phyloP scores from a whole-genome alignment of 1,140 invertebrate genomes.

The Heliconius congener region DNA sequence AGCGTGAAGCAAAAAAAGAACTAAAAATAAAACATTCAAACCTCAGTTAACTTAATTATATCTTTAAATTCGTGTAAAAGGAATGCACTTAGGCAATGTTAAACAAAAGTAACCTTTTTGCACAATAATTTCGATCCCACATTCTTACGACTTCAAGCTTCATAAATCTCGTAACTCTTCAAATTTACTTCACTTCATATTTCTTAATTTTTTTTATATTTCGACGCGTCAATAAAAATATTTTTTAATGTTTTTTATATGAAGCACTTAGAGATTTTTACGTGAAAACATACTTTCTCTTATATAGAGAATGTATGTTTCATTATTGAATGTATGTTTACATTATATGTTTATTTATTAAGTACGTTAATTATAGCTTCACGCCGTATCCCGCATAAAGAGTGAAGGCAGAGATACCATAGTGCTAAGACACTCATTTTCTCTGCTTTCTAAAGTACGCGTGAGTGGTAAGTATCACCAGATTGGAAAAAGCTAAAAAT shows the following conservation, averaged over 20 bases:
- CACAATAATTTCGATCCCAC: constrained; percentile 9
- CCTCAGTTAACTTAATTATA: no score
- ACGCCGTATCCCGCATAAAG: no score
- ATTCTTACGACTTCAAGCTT: constrained; percentile 10
- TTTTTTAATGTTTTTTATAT: background rate
- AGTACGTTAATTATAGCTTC: no score
- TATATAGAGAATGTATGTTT: background rate
- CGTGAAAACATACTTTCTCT: background rate
- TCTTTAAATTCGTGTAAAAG: background rate
- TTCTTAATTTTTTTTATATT: constrained; percentile 2
- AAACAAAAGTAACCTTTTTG: background rate
- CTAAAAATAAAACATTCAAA: no score
- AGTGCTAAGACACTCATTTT: no score
- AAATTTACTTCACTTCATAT: constrained; percentile 12
- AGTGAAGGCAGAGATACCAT: no score
- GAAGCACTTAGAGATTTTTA: background rate
- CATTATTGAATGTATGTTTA: no score
- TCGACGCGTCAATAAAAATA: background rate
- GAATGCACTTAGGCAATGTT: constrained; percentile 10
- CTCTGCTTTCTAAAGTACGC: no score
- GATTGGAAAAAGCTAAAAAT: no score
- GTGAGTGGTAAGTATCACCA: no score
- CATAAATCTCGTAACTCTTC: constrained; percentile 9
- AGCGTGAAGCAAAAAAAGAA: no score
- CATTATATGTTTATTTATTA: background rate